Conservation (phyloP, 2,888 invertebrate genomes). For the Protodeltote pygarga region DNA sequence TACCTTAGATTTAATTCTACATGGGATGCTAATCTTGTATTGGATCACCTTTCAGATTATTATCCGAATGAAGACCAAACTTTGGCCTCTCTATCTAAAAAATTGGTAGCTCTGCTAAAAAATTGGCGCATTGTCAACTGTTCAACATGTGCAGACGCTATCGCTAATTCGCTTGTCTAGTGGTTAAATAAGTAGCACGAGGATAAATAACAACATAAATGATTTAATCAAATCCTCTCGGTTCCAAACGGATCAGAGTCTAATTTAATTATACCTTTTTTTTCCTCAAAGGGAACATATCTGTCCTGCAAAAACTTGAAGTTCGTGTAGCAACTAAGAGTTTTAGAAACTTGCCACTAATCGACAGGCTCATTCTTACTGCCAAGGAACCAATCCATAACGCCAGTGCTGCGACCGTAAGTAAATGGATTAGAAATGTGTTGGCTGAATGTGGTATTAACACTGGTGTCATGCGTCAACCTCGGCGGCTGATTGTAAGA, state of each 20-base stretch:
- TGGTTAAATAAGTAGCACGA: background rate
- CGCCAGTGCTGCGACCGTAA: background rate
- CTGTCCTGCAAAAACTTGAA: background rate
- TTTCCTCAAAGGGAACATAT: background rate
- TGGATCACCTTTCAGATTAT: background rate
- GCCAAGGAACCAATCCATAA: background rate
- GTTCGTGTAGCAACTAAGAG: background rate
- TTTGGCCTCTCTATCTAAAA: background rate
- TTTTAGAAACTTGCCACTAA: background rate
- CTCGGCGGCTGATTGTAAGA: too few species aligned
- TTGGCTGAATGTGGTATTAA: background rate
- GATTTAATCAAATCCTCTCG: background rate
- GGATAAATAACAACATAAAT: background rate
- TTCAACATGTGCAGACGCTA: slow-evolving; percentile 2
- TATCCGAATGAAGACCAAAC: background rate
- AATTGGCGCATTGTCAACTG: slow-evolving; percentile 2
- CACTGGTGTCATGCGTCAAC: background rate
- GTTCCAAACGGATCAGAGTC: background rate
- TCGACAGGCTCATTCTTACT: background rate
- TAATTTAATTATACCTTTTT: background rate
- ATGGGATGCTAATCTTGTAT: background rate
- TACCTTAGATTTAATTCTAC: too few species aligned
- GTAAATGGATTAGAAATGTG: background rate
- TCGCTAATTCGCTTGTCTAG: background rate
- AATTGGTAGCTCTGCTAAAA: slow-evolving; percentile 3